A percentile compares a stretch with the other conserved stretches of the same genome.
These are phyloP conservation scores for Reticulitermes speratus DNA, from an alignment of 1,140 invertebrate genomes.

Conservation along the genomic window DNA sequence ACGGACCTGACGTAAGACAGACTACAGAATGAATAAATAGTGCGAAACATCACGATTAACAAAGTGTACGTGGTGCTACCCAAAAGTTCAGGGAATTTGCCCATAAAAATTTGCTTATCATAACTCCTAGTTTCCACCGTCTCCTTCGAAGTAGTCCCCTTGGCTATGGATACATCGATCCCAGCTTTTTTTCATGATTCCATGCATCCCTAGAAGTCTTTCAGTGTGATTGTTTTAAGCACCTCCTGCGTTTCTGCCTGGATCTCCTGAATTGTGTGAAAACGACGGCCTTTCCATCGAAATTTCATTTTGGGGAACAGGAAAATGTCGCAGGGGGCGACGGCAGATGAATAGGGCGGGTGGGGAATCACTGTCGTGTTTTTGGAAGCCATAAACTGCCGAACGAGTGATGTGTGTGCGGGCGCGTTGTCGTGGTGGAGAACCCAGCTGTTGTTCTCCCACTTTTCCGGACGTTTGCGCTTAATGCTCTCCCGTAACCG, in stretches of 20 bases:
- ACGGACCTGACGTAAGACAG: too few relatives aligned
- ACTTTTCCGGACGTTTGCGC: too few relatives aligned
- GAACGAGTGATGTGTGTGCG: too few relatives aligned
- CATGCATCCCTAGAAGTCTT: slow-evolving; percentile 21
- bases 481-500: too few relatives aligned
- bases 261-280: slow-evolving; percentile 32
- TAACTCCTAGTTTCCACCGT: neutral
- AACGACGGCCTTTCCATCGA: slow-evolving; percentile 21
- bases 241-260: slow-evolving; percentile 33
- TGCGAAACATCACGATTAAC: neutral
- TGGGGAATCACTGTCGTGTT: too few relatives aligned
- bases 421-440: too few relatives aligned
- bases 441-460: too few relatives aligned
- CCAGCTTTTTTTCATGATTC: neutral
- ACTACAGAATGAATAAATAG: too few relatives aligned
- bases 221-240: slow-evolving; percentile 22
- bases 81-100: too few relatives aligned
- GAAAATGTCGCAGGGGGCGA: slow-evolving; percentile 16
- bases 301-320: slow-evolving; percentile 22
- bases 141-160: neutral
- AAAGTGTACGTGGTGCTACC: neutral
- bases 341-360: slow-evolving; percentile 25
- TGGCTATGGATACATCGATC: neutral
- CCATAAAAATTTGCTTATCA: neutral
- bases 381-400: too few relatives aligned